A percentile compares a stretch with the other conserved stretches of the same genome.
phyloP scores from a whole-genome alignment of 2,888 invertebrate genomes.

The Omphaloscelis lunosa region DNA sequence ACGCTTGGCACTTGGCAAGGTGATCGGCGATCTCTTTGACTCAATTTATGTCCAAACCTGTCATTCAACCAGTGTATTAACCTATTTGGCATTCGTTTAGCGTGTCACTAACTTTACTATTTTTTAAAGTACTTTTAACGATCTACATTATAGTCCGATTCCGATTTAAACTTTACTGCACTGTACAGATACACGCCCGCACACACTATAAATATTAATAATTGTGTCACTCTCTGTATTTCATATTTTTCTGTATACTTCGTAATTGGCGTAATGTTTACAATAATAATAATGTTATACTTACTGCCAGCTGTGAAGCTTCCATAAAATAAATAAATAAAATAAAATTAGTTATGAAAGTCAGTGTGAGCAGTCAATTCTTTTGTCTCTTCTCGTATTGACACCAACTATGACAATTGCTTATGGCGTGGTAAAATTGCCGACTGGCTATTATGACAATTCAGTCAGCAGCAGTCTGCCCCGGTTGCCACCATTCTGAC shows the following conservation, averaged over 20 bases:
- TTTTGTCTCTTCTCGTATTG: not conserved
- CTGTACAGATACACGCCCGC: too few species aligned
- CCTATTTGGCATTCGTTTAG: slow-evolving; percentile 48
- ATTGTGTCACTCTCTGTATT: too few species aligned
- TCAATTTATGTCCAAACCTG: slow-evolving; percentile 45
- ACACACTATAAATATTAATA: too few species aligned
- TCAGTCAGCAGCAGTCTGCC: not conserved
- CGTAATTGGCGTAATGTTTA: too few species aligned
- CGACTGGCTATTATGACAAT: not conserved
- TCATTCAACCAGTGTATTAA: slow-evolving; percentile 47
- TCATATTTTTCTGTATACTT: too few species aligned
- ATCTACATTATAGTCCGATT: not conserved
- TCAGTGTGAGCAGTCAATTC: not conserved
- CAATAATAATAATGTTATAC: too few species aligned
- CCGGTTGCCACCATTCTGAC: not conserved
- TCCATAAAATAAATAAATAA: too few species aligned
- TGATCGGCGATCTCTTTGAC: slow-evolving; percentile 20
- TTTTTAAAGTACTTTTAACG: not conserved
- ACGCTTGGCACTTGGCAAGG: slow-evolving; percentile 42
- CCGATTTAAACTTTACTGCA: too few species aligned
- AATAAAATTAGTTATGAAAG: not conserved
- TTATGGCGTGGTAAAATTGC: not conserved
- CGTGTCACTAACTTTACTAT: not conserved
- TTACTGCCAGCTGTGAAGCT: too few species aligned
- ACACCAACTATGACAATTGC: not conserved